Percentiles rank a stretch among this genome's conserved stretches.
Evolutionary conservation across 2,113 vertebrate species (phyloP).

Genomic region (Mus pahari): DNA sequence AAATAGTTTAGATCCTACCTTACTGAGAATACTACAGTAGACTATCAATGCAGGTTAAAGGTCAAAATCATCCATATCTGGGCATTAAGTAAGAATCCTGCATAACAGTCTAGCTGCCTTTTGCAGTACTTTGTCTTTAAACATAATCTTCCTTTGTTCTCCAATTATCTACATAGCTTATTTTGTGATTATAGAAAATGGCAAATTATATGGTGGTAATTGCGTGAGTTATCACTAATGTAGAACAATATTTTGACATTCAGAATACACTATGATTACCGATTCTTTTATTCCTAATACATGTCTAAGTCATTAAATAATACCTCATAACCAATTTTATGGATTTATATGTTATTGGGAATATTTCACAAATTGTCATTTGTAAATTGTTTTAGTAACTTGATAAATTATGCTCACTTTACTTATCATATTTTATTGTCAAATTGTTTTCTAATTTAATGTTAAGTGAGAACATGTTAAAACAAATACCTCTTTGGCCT

Average conservation of each 20-base stretch:
- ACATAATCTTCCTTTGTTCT: neutral
- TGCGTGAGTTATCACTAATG: neutral
- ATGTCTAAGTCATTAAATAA: neutral
- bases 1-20: neutral
- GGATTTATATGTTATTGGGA: neutral
- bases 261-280: neutral
- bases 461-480: neutral
- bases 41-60: neutral
- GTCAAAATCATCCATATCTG: neutral
- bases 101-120: rapidly evolving
- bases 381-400: neutral
- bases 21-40: neutral
- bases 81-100: neutral
- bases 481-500: rapidly evolving
- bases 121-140: neutral
- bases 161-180: neutral
- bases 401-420: neutral
- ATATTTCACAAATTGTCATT: neutral
- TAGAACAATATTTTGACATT: neutral
- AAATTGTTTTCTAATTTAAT: neutral
- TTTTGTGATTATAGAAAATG: neutral
- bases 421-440: neutral
- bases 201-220: neutral
- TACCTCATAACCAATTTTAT: neutral
- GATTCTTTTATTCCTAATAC: neutral